A percentile compares a stretch with the other conserved stretches of the same genome.
Evolutionary conservation across 1,140 invertebrate species (phyloP).

Genomic region (Zaprionus gabonicus): DNA sequence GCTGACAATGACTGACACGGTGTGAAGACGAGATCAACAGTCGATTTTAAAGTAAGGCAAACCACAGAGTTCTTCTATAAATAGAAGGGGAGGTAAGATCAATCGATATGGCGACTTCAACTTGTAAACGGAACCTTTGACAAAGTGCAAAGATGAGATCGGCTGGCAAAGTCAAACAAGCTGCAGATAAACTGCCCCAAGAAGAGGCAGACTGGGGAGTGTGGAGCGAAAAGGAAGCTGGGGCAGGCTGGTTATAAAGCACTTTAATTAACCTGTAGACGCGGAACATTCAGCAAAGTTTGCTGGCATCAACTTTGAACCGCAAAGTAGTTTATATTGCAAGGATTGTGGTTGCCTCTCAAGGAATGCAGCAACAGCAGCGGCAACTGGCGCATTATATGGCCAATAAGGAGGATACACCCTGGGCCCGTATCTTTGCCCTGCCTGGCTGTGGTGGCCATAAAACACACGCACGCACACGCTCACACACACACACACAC

Average conservation of each 20-base stretch:
- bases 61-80: background rate
- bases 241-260: constrained; percentile 55
- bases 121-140: background rate
- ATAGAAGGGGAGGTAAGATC: background rate
- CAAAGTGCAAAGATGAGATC: constrained; percentile 9
- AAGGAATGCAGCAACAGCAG: constrained; percentile 61
- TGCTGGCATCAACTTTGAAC: constrained; percentile 79
- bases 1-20: background rate
- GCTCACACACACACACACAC: constrained; percentile 10
- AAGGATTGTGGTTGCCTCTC: constrained; percentile 61
- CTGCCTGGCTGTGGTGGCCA: constrained; percentile 39
- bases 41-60: constrained; percentile 34
- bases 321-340: constrained; percentile 78
- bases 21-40: background rate
- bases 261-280: constrained; percentile 82
- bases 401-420: constrained; percentile 65
- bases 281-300: constrained; percentile 69
- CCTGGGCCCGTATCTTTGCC: constrained; percentile 36
- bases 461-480: constrained; percentile 36
- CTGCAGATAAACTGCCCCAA: constrained; percentile 45
- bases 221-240: background rate
- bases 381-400: constrained; percentile 55
- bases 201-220: background rate
- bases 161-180: constrained; percentile 39
- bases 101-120: too few relatives aligned